Percentiles rank a stretch among this genome's conserved stretches.
phyloP scores from a whole-genome alignment of 2,113 vertebrate genomes.

The Charina bottae region DNA sequence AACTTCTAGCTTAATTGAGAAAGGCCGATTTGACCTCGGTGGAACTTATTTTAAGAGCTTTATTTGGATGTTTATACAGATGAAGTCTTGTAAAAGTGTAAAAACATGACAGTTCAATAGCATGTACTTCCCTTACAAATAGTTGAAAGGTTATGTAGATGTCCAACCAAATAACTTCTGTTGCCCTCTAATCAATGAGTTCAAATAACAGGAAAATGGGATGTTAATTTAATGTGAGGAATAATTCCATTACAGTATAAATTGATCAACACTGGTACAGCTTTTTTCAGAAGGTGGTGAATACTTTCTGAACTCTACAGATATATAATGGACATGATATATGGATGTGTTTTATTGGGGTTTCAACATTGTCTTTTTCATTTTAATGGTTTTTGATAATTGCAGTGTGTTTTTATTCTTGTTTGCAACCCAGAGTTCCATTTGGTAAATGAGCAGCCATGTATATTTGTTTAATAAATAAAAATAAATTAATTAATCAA shows the following conservation, averaged over 20 bases:
- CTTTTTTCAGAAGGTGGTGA: background rate
- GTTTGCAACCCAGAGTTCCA: background rate
- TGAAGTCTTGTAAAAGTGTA: background rate
- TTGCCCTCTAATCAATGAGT: background rate
- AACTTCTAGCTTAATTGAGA: too few species aligned
- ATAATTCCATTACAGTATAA: background rate
- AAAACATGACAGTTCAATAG: background rate
- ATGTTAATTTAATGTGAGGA: background rate
- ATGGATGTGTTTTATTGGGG: too few species aligned
- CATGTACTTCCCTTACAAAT: background rate
- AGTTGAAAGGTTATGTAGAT: background rate
- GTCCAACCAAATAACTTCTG: too few species aligned
- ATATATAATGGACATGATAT: too few species aligned
- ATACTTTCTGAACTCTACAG: too few species aligned
- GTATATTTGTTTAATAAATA: background rate
- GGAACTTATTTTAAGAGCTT: background rate
- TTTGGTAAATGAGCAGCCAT: background rate
- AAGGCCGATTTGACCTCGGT: too few species aligned
- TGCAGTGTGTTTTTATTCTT: background rate
- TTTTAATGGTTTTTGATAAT: background rate
- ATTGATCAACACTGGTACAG: background rate
- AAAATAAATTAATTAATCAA: background rate
- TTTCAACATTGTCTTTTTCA: background rate
- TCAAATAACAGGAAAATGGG: background rate
- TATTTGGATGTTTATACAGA: background rate